Conservation (phyloP, 2,113 vertebrate species). For the Desmodus rotundus region DNA sequence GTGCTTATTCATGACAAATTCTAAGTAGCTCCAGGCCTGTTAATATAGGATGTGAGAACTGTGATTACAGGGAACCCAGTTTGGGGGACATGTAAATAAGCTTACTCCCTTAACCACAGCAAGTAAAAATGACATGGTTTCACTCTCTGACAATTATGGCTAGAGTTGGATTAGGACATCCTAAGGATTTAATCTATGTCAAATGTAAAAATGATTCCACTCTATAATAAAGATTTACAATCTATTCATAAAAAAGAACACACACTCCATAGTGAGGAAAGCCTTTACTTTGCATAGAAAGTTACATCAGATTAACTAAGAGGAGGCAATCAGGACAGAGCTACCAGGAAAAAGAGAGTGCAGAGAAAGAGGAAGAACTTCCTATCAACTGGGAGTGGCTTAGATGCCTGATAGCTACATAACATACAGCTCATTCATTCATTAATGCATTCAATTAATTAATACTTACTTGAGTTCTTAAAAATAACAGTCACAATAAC, state of each 20-base stretch:
- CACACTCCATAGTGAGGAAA: neutral
- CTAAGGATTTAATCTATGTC: neutral
- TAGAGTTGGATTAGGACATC: constrained; percentile 21
- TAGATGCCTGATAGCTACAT: neutral
- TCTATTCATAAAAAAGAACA: neutral
- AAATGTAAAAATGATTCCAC: constrained; percentile 28
- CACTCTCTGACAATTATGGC: constrained; percentile 34
- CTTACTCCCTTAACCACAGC: constrained; percentile 47
- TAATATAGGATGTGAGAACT: constrained; percentile 38
- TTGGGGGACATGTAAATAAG: constrained; percentile 55
- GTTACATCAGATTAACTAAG: neutral
- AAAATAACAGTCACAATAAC: neutral
- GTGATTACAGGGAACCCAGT: constrained; percentile 30
- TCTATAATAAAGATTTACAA: constrained; percentile 13
- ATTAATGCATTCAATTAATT: neutral
- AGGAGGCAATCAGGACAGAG: neutral
- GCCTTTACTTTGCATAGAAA: neutral
- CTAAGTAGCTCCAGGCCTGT: constrained; percentile 39
- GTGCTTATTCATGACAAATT: constrained; percentile 49
- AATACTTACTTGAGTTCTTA: neutral
- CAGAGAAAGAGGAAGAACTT: neutral
- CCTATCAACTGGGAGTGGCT: neutral
- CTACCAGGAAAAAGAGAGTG: neutral
- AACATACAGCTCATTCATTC: neutral
- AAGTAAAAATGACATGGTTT: constrained; percentile 49